A percentile compares a stretch with the other conserved stretches of the same genome.
Conservation (phyloP, 2,113 vertebrate species). For the Leucoraja erinaceus region DNA sequence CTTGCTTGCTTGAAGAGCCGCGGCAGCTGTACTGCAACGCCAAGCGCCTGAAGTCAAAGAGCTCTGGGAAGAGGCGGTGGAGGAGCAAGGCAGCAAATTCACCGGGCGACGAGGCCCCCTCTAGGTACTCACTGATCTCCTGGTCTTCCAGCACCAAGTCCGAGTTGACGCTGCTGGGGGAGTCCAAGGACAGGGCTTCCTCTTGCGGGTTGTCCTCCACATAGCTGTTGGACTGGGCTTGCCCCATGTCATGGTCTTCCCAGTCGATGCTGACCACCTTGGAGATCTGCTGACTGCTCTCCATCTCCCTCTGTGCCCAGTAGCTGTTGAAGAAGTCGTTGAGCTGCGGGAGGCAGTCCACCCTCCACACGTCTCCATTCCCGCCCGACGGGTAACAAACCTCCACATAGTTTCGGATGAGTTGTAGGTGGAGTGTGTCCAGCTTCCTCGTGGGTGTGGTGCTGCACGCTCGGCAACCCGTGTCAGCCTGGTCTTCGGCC, state of each 20-base stretch:
- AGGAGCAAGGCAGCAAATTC: no score
- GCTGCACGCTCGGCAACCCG: conserved; percentile 69
- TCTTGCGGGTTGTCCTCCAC: conserved; percentile 79
- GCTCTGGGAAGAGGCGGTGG: no score
- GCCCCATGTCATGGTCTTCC: conserved; percentile 65
- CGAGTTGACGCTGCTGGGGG: conserved; percentile 58
- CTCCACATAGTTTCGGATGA: conserved; percentile 92
- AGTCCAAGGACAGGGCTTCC: conserved; percentile 69
- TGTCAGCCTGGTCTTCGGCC: conserved; percentile 65
- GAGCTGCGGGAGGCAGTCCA: conserved; percentile 88
- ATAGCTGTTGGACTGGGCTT: conserved; percentile 66
- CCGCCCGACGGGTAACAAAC: conserved; percentile 86
- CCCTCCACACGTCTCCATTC: conserved; percentile 81
- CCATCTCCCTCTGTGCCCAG: conserved; percentile 95
- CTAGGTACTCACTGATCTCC: conserved; percentile 78
- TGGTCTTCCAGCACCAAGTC: conserved; percentile 71
- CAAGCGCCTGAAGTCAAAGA: no score
- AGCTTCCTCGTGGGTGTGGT: conserved; percentile 75
- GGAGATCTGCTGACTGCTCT: conserved; percentile 54
- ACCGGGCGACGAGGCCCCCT: conserved; percentile 47
- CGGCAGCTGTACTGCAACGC: no score
- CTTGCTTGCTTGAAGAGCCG: conserved; percentile 46
- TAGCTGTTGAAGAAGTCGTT: conserved; percentile 94
- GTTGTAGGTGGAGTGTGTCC: conserved; percentile 89
- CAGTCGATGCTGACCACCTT: conserved; percentile 69